phyloP scores from a whole-genome alignment of 2,113 vertebrate genomes.

The Propithecus coquereli region DNA sequence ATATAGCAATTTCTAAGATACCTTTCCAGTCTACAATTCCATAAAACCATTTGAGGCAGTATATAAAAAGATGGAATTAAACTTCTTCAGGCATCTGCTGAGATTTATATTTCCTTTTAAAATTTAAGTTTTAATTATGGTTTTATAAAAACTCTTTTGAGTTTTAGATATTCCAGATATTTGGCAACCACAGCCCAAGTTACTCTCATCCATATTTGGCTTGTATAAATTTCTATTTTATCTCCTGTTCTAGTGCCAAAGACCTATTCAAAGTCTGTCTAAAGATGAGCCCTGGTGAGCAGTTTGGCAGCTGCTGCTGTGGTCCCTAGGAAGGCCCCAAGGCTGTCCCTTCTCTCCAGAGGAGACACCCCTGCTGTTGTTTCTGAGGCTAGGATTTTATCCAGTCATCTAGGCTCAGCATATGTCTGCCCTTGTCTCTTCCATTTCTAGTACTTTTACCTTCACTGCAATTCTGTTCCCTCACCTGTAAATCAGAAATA shows the following conservation, averaged over 20 bases:
- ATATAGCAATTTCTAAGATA: neutral
- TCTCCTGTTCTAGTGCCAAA: neutral
- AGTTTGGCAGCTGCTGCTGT: neutral
- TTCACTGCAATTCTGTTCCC: neutral
- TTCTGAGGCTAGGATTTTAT: neutral
- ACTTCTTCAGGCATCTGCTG: neutral
- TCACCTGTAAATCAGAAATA: neutral
- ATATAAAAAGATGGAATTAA: neutral
- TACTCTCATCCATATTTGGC: neutral
- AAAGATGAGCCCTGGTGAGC: neutral
- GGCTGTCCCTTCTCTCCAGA: neutral
- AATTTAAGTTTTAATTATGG: neutral
- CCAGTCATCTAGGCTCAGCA: neutral
- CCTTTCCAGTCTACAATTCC: neutral
- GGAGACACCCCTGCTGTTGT: neutral
- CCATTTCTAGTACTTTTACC: neutral
- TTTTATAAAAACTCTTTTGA: neutral
- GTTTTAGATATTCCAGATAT: constrained; percentile 5
- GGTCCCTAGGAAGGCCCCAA: neutral
- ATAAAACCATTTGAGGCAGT: neutral
- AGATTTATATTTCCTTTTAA: neutral
- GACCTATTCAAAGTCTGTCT: neutral
- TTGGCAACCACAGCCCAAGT: neutral
- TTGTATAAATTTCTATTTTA: neutral
- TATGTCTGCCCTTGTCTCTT: neutral